Evolutionary conservation across 2,113 vertebrate genomes (phyloP).

Genomic region (Henicopernis longicauda): DNA sequence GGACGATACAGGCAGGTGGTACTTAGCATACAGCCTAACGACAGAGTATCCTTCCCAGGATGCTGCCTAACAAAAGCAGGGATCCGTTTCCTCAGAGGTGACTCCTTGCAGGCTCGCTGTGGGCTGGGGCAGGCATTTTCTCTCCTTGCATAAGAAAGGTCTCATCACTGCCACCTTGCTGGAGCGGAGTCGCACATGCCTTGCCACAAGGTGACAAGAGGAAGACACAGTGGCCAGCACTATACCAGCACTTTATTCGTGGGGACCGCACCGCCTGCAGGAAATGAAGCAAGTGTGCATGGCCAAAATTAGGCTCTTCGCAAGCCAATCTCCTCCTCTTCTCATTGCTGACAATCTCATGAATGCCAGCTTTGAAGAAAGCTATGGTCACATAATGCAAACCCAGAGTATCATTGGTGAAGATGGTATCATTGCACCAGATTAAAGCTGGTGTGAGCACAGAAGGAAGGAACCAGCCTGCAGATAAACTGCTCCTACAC

Average conservation of each 20-base stretch:
- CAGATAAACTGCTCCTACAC: not conserved
- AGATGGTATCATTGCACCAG: not conserved
- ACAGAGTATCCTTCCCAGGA: not conserved
- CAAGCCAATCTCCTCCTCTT: not conserved
- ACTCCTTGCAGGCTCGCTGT: not conserved
- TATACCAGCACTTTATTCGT: not conserved
- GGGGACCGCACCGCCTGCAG: not conserved
- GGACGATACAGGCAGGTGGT: not conserved
- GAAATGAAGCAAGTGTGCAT: not conserved
- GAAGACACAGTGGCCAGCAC: not conserved
- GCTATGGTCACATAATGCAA: not conserved
- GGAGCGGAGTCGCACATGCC: not conserved
- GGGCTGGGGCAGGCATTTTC: not conserved
- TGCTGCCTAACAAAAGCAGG: not conserved
- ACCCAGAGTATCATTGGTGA: not conserved
- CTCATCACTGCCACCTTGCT: not conserved
- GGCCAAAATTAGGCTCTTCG: not conserved
- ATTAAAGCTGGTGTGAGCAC: not conserved
- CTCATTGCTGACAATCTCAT: not conserved
- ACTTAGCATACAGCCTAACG: not conserved
- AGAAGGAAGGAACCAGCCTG: not conserved
- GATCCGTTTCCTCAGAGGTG: not conserved
- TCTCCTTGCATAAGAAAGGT: not conserved
- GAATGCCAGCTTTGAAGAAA: not conserved
- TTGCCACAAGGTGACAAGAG: not conserved